phyloP scores from a whole-genome alignment of 1,140 invertebrate species.

The Cotesia glomerata region DNA sequence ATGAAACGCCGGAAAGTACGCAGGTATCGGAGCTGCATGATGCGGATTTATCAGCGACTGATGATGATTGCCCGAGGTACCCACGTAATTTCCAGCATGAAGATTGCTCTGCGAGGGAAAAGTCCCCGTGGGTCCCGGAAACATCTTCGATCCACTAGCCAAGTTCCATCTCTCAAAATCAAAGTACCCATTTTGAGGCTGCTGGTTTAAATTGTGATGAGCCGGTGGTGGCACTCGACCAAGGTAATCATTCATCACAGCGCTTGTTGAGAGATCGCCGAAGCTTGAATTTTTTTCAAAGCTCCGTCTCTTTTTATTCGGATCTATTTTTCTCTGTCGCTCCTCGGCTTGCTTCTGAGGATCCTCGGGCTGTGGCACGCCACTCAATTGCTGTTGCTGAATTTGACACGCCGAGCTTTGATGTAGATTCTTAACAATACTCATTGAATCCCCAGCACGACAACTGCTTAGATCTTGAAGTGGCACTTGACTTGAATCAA shows the following conservation, averaged over 20 bases:
- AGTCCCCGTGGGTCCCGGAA: constrained; percentile 62
- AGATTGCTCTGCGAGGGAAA: constrained; percentile 66
- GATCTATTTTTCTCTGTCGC: constrained; percentile 41
- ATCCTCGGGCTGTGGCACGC: constrained; percentile 23
- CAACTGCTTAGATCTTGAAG: constrained; percentile 75
- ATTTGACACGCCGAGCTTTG: constrained; percentile 68
- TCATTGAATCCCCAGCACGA: constrained; percentile 73
- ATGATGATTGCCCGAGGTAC: constrained; percentile 64
- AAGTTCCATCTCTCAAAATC: constrained; percentile 79
- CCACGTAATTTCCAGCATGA: constrained; percentile 64
- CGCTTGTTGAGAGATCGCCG: constrained; percentile 61
- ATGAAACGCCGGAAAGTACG: constrained; percentile 75
- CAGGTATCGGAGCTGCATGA: constrained; percentile 65
- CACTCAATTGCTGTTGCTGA: constrained; percentile 37
- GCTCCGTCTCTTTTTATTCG: constrained; percentile 52
- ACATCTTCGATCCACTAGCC: constrained; percentile 71
- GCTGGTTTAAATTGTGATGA: constrained; percentile 70
- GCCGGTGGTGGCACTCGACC: constrained; percentile 74
- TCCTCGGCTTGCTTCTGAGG: constrained; percentile 51
- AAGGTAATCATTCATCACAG: constrained; percentile 66
- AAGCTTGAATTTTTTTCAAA: constrained; percentile 56
- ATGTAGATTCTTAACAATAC: constrained; percentile 72
- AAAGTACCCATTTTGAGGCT: constrained; percentile 73
- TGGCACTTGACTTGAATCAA: constrained; percentile 67
- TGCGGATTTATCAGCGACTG: constrained; percentile 71